Percentiles rank a stretch among this genome's conserved stretches.
Conservation (phyloP, 2,888 invertebrate species). For the Meliscaeva auricollis region DNA sequence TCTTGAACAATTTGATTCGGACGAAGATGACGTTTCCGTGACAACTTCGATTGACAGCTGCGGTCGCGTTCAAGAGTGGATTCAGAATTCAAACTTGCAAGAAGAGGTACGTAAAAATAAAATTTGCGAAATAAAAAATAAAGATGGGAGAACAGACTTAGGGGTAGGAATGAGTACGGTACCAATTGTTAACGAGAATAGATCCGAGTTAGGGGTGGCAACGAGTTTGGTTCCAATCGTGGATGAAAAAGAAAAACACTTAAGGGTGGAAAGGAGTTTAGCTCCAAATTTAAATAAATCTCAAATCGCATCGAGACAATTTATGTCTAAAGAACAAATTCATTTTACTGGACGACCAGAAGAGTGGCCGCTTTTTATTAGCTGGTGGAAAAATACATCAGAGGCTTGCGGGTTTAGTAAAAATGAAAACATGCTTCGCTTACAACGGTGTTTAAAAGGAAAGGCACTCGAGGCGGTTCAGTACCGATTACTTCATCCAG, state of each 20-base stretch:
- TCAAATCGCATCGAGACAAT: constrained; percentile 32
- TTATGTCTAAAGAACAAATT: constrained; percentile 16
- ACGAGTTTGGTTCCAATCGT: neutral
- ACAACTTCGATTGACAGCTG: neutral
- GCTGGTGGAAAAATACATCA: constrained; percentile 32
- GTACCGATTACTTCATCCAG: constrained; percentile 5
- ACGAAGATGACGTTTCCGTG: neutral
- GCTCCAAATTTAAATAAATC: constrained; percentile 8
- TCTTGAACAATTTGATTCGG: neutral
- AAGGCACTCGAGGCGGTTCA: constrained; percentile 14
- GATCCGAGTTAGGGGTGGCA: neutral
- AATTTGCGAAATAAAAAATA: no score
- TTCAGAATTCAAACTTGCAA: no score
- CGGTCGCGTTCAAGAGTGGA: neutral
- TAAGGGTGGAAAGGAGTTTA: neutral
- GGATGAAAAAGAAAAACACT: neutral
- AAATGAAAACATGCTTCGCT: constrained; percentile 20
- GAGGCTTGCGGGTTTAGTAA: constrained; percentile 17
- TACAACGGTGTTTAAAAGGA: constrained; percentile 36
- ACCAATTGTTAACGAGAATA: neutral
- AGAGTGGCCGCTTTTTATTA: constrained; percentile 39
- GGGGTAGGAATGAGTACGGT: neutral
- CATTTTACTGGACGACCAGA: constrained; percentile 36
- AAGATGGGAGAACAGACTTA: neutral
- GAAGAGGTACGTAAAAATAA: no score